A percentile compares a stretch with the other conserved stretches of the same genome.
These are phyloP conservation scores for Sclerurus mexicanus DNA, from an alignment of 2,113 vertebrate genomes.

Conservation along the genomic window DNA sequence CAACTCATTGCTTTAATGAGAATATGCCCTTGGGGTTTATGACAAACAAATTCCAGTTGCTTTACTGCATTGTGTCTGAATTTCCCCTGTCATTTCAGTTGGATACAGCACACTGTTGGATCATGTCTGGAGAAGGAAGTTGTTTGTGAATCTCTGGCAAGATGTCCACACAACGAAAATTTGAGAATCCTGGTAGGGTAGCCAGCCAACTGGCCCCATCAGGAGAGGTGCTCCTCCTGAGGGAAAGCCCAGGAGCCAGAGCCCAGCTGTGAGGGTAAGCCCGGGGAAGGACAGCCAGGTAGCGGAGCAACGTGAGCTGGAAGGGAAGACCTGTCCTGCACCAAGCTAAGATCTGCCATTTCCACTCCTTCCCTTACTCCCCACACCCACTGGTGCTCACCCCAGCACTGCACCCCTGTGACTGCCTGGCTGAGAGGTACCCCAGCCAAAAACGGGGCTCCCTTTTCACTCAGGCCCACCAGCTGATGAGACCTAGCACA, in stretches of 20 bases:
- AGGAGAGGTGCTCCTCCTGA: not conserved
- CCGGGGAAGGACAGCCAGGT: not conserved
- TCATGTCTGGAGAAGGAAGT: not conserved
- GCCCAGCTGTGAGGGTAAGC: not conserved
- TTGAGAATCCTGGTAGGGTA: not conserved
- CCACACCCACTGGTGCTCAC: not conserved
- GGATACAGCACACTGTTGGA: not conserved
- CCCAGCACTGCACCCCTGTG: accelerated
- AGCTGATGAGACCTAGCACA: not conserved
- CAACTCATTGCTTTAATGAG: not conserved
- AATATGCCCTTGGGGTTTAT: not conserved
- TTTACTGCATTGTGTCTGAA: constrained; percentile 9
- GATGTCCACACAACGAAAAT: not conserved
- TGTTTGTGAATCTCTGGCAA: not conserved
- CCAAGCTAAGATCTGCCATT: not conserved
- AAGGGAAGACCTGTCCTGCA: not conserved
- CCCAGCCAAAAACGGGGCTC: not conserved
- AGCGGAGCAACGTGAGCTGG: not conserved
- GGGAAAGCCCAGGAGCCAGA: not conserved
- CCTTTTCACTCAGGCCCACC: not conserved
- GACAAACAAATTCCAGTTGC: constrained; percentile 19
- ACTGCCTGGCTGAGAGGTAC: not conserved
- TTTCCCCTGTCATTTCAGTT: not conserved
- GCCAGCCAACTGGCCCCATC: not conserved
- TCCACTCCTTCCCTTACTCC: not conserved